Conservation (phyloP, 2,888 invertebrate species). For the Acheta domesticus region DNA sequence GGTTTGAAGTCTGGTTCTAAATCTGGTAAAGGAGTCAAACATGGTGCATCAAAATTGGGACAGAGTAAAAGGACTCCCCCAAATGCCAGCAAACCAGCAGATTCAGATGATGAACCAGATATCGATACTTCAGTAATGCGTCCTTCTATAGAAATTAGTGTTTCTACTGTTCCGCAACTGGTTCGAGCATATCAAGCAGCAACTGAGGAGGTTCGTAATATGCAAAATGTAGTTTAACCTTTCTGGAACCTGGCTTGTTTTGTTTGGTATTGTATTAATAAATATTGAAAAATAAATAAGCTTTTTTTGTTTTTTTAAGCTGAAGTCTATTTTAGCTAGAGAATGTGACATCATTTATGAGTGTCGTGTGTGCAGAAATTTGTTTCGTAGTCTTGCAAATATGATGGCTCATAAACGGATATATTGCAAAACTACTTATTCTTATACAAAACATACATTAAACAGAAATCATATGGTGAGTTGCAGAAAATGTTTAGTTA, state of each 20-base stretch:
- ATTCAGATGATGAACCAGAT: background rate
- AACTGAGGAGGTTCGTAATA: constrained; percentile 63
- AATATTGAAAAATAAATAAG: background rate
- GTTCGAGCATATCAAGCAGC: constrained; percentile 69
- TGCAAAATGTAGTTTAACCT: too few species aligned
- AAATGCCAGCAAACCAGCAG: background rate
- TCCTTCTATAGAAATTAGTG: constrained; percentile 66
- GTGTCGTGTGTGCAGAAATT: constrained; percentile 79
- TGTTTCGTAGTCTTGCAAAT: constrained; percentile 83
- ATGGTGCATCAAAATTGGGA: background rate
- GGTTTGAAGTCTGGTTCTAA: constrained; percentile 26
- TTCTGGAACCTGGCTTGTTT: background rate
- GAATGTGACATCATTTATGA: constrained; percentile 89
- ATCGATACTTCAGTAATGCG: constrained; percentile 50
- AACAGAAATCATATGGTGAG: constrained; percentile 52
- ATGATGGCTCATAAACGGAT: constrained; percentile 85
- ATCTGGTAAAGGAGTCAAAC: constrained; percentile 23
- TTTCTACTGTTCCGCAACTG: constrained; percentile 67
- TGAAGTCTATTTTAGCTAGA: constrained; percentile 67
- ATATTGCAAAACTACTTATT: constrained; percentile 66
- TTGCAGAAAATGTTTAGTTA: constrained; percentile 34
- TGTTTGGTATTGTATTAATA: constrained; percentile 38
- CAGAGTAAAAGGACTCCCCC: background rate
- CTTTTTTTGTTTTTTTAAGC: constrained; percentile 52
- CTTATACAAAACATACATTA: constrained; percentile 56